These are phyloP conservation scores for Actinia tenebrosa DNA, from an alignment of 64 coral and sea anemone species.

Conservation along the genomic window DNA sequence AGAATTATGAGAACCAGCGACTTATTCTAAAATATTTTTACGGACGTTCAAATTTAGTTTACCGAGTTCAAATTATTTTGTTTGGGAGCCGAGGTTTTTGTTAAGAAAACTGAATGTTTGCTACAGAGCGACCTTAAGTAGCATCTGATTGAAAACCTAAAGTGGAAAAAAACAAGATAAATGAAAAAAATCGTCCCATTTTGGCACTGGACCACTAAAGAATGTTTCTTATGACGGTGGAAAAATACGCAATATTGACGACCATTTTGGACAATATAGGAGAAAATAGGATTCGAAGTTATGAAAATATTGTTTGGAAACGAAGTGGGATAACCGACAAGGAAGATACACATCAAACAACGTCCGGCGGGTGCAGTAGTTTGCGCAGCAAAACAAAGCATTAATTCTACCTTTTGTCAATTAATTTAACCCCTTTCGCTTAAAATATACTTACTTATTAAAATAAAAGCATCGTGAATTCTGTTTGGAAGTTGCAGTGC, in stretches of 20 bases:
- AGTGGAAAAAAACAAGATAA: neutral
- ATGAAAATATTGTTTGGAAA: neutral
- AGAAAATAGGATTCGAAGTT: neutral
- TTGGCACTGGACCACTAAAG: neutral
- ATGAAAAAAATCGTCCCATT: neutral
- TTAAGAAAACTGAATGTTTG: no score
- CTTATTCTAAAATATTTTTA: no score
- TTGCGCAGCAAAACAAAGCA: constrained; percentile 5
- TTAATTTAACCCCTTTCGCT: neutral
- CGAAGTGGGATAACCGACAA: neutral
- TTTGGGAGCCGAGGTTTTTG: no score
- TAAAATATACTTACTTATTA: neutral
- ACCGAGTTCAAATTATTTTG: no score
- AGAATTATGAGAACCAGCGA: no score
- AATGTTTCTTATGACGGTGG: neutral
- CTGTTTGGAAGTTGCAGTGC: neutral
- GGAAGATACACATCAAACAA: neutral
- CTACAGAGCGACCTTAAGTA: neutral
- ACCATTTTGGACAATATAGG: neutral
- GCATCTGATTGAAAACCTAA: neutral
- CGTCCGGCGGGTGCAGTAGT: neutral
- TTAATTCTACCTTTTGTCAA: neutral
- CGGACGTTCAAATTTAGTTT: no score
- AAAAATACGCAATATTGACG: neutral
- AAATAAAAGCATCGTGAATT: neutral